Conservation (phyloP, 1,140 invertebrate species). For the Lepidotrigona ventralis region DNA sequence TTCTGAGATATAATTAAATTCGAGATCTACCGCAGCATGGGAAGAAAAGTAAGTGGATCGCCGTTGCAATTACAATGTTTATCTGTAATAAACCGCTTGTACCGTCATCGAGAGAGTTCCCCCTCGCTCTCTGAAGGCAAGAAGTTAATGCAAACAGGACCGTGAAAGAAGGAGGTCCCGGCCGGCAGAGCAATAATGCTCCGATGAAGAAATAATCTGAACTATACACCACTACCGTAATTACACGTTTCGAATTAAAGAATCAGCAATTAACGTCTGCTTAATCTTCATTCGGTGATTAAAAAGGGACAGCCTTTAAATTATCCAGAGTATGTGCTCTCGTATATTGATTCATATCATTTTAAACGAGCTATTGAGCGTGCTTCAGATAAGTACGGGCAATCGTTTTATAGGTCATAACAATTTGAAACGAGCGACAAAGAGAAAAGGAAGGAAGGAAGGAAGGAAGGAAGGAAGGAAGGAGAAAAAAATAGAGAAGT, state of each 20-base stretch:
- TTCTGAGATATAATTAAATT: conserved; percentile 54
- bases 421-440: background rate
- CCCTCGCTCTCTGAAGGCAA: too few relatives aligned
- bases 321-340: background rate
- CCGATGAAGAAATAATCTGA: conserved; percentile 22
- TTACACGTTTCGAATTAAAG: conserved; percentile 19
- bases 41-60: conserved; percentile 56
- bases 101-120: background rate
- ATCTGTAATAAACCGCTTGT: conserved; percentile 46
- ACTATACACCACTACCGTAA: background rate
- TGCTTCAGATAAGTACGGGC: background rate
- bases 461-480: background rate
- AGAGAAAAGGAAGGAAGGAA: background rate
- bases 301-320: background rate
- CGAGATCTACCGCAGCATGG: conserved; percentile 26
- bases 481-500: background rate
- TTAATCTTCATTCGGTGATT: conserved; percentile 2
- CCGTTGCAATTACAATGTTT: conserved; percentile 60
- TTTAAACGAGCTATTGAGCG: background rate
- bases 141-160: background rate
- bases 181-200: background rate
- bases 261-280: conserved; percentile 30
- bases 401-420: background rate
- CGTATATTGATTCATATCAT: background rate
- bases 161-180: background rate